phyloP scores from a whole-genome alignment of 1,140 invertebrate genomes.

The Drosophila nasuta region DNA sequence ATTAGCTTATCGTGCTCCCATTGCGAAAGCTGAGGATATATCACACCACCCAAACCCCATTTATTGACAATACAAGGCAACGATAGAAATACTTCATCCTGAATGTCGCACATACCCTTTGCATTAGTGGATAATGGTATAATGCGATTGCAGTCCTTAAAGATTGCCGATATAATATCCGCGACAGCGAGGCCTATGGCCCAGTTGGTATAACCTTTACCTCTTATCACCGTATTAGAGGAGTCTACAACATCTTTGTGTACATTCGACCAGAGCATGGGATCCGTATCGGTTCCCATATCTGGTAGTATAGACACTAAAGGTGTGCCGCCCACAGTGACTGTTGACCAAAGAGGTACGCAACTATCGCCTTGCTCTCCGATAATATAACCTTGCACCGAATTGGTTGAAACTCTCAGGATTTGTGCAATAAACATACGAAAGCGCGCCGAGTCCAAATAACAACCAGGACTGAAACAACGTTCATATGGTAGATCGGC shows the following conservation, averaged over 20 bases:
- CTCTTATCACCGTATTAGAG: slow-evolving; percentile 92
- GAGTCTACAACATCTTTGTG: slow-evolving; percentile 91
- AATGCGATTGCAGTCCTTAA: slow-evolving; percentile 89
- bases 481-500: slow-evolving; percentile 92
- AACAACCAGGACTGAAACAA: slow-evolving; percentile 94
- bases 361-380: slow-evolving; percentile 92
- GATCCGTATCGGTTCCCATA: slow-evolving; percentile 89
- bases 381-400: slow-evolving; percentile 94
- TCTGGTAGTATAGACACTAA: slow-evolving; percentile 90
- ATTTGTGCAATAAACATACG: slow-evolving; percentile 92
- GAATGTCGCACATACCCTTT: slow-evolving; percentile 90
- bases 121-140: slow-evolving; percentile 91
- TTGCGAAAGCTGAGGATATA: slow-evolving; percentile 90
- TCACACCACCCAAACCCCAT: slow-evolving; percentile 89
- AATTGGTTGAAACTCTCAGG: slow-evolving; percentile 90
- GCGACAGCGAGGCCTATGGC: slow-evolving; percentile 92
- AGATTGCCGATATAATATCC: slow-evolving; percentile 89
- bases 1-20: slow-evolving; percentile 85
- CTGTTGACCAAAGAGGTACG: slow-evolving; percentile 94
- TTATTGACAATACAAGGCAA: slow-evolving; percentile 91
- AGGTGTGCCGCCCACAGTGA: slow-evolving; percentile 21
- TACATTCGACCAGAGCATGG: slow-evolving; percentile 90
- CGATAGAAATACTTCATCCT: slow-evolving; percentile 92
- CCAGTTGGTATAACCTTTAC: slow-evolving; percentile 95
- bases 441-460: slow-evolving; percentile 94